Evolutionary conservation across 2,888 invertebrate genomes (phyloP), one percentile per base, ranked within the genome.

Genomic region (Ichneumoninae sp.): DNA sequence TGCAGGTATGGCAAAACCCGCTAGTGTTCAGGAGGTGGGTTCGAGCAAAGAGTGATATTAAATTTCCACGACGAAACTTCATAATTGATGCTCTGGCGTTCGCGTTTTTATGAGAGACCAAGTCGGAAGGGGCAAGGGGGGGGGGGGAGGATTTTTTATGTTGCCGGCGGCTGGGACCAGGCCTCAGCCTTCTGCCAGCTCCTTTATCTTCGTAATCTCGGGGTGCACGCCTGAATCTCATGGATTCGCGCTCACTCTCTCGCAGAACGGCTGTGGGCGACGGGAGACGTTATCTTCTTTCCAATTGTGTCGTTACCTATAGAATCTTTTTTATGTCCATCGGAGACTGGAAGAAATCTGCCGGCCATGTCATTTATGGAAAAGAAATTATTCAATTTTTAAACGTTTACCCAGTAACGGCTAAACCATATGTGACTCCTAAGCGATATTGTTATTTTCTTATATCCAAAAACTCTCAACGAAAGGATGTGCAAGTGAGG

Each of bases 1-100:
- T 54, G 57, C 30, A 19, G 13, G n/a, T 26, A 22, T 36, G 16
- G 40, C 52, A 1, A 26, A 40, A 13, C 10, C 57, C 2, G 40
- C 40, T 47, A 62, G 22, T 72, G 72, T 33, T 47, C 44, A 0
- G 16, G 62, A 3, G 16, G 1, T n/a, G 22, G 26, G 50, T 52
- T 50, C 16, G 57, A 76, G 66, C 69, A 76, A 79, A 74, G 66
- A 84, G 81, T 80, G 76, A 86, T 82, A 79, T 83, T 79, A 83
- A 80, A 75, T 79, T 83, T 83, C 65, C 70, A 83, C 65, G 79
- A 83, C 83, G 65, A 83, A 83, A 83, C 75, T 83, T 83, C 82
- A 74, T 84, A 86, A 86, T 86, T 82, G 86, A 86, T 84, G 84
- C 77, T 75, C 62, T 33, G 69, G 44, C 76, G 77, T 69, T 65